Evolutionary conservation across 2,888 invertebrate species (phyloP).

Genomic region (Drosophila vallismaia): DNA sequence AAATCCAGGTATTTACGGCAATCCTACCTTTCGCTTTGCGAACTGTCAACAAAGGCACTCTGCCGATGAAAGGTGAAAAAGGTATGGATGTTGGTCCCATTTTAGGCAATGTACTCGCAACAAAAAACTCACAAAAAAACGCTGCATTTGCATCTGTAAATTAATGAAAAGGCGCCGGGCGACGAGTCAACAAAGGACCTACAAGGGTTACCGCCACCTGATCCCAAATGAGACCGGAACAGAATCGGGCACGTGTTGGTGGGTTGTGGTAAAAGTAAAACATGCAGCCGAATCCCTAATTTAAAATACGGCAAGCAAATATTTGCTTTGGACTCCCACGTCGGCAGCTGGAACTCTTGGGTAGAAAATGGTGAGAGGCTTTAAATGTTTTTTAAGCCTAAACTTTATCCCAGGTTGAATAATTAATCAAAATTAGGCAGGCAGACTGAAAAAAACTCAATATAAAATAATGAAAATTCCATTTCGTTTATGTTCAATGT

Average conservation of each 20-base stretch:
- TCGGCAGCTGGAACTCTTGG: slow-evolving; percentile 17
- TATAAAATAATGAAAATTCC: neutral
- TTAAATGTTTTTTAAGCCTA: slow-evolving; percentile 8
- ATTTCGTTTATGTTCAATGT: neutral
- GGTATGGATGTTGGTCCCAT: slow-evolving; percentile 17
- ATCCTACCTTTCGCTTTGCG: neutral
- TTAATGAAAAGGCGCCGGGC: slow-evolving; percentile 53
- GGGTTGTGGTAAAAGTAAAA: slow-evolving; percentile 41
- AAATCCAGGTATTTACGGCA: neutral
- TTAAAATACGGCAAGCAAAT: slow-evolving; percentile 48
- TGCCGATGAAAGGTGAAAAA: slow-evolving; percentile 29
- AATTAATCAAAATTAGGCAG: slow-evolving; percentile 7
- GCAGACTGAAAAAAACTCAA: slow-evolving; percentile 2
- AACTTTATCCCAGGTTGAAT: slow-evolving; percentile 5
- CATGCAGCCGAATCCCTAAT: slow-evolving; percentile 48
- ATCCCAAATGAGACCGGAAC: slow-evolving; percentile 25
- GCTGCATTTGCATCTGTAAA: slow-evolving; percentile 47
- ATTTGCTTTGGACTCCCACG: slow-evolving; percentile 39
- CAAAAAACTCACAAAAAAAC: slow-evolving; percentile 10
- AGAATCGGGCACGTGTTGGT: slow-evolving; percentile 32
- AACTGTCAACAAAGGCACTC: slow-evolving; percentile 37
- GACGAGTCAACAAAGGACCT: slow-evolving; percentile 43
- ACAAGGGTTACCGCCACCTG: slow-evolving; percentile 33
- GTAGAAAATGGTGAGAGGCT: neutral
- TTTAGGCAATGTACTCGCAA: slow-evolving; percentile 13